Conservation (phyloP, 1,140 invertebrate species). For the Bombus sibiricus region DNA sequence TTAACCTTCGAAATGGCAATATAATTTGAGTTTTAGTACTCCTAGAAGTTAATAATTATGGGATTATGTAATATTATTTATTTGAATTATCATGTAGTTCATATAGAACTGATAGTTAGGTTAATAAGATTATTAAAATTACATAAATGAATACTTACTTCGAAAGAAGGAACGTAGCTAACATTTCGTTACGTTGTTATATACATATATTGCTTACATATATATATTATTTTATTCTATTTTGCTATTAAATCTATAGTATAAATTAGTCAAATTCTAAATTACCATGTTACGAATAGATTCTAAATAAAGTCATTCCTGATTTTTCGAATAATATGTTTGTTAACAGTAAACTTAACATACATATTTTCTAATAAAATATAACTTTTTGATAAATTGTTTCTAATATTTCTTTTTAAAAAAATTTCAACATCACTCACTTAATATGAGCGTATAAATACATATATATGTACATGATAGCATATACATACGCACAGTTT, state of each 20-base stretch:
- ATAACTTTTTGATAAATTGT: background rate
- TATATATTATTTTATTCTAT: constrained; percentile 2
- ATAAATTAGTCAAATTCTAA: background rate
- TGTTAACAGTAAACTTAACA: background rate
- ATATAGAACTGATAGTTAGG: background rate
- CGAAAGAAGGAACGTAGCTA: constrained; percentile 50
- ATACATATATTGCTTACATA: constrained; percentile 36
- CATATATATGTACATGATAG: background rate
- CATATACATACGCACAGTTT: background rate
- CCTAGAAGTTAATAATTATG: constrained; percentile 18
- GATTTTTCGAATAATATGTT: background rate
- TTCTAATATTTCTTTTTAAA: background rate
- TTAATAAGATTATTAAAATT: constrained; percentile 6
- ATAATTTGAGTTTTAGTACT: constrained; percentile 2
- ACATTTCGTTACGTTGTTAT: constrained; percentile 52
- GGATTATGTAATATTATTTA: background rate
- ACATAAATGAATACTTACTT: constrained; percentile 56
- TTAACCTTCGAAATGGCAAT: constrained; percentile 55
- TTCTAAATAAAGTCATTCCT: background rate
- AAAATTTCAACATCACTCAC: background rate
- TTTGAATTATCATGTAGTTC: background rate
- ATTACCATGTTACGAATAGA: background rate
- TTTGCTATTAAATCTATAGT: background rate
- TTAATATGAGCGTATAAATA: background rate
- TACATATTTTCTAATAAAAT: background rate